Base-by-base conservation (phyloP, 2,888 invertebrate genomes). In the Eudasyphora cyanicolor region DNA sequence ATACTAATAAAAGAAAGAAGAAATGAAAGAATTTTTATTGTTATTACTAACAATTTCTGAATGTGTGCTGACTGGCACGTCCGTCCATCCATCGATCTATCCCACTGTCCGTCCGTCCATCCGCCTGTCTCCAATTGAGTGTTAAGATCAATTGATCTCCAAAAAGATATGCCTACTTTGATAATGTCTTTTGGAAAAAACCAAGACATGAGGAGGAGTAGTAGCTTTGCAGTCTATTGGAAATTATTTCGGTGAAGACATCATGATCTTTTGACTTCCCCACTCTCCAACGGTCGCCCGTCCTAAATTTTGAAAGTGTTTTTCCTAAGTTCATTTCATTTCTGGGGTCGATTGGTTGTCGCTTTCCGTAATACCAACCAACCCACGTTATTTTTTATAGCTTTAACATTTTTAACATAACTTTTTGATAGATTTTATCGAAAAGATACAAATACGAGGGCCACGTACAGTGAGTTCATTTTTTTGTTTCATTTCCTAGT, bases 381-480 rank as follows among this genome's bases (percentile, higher is more conserved):
- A 32, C 77, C 69, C 70, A 77, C 77, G 77, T 70, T n/a, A n/a
- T n/a, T n/a, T 70, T 76, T 29, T 51, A 79, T 74, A 49, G 71
- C 29, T 79, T 79, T 75, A 75, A 79, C 75, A 70, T 79, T 79
- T 45, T 51, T 38, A 79, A 70, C 62, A 75, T 54, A 32, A 64
- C 62, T 70, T 62, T 75, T 75, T 70, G 45, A 74, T 69, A 79
- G 74, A 75, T 79, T 75, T 79, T 70, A 49, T 60, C 35, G 35
- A 70, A 69, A 75, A 75, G 35, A 77, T 76, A 77, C 35, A 60
- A n/a, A 78, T 35, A 78, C 49, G 42, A n/a, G 17, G 32, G 42
- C 54, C 21, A 57, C 29, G 67, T 45, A 19, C 0, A 42, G 64
- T n/a, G 38, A n/a, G 49, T 49, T 49, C 24, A 24, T n/a, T n/a